Conservation (phyloP, 1,140 invertebrate species). For the Arctopsyche grandis region DNA sequence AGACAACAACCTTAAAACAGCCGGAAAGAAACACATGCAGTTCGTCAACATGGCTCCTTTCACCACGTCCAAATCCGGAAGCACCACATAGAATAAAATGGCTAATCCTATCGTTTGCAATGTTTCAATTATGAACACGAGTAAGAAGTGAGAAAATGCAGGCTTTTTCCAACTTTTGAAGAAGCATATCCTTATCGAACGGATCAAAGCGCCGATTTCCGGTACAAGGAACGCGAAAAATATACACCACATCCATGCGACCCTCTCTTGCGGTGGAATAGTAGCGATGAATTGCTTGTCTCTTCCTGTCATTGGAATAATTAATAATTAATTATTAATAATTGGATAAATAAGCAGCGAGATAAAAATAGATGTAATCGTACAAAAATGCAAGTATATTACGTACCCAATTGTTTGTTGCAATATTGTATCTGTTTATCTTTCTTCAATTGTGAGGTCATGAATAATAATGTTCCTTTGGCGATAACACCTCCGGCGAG, state of each 20-base stretch:
- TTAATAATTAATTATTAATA: background rate
- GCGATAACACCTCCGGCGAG: constrained; percentile 83
- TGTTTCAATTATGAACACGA: constrained; percentile 84
- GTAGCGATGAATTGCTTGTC: constrained; percentile 83
- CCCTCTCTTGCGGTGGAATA: constrained; percentile 82
- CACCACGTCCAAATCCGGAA: constrained; percentile 91
- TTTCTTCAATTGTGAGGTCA: constrained; percentile 87
- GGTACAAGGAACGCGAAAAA: constrained; percentile 87
- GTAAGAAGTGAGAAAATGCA: constrained; percentile 69
- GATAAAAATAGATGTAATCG: background rate
- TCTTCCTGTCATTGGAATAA: constrained; percentile 71
- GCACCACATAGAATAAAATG: constrained; percentile 84
- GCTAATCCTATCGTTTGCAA: constrained; percentile 87
- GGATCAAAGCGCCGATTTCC: constrained; percentile 85
- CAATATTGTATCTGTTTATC: constrained; percentile 81
- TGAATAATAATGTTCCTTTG: constrained; percentile 88
- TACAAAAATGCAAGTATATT: background rate
- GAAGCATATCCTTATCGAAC: constrained; percentile 87
- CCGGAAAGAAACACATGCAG: constrained; percentile 89
- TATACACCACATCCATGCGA: constrained; percentile 94
- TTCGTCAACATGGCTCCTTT: constrained; percentile 94
- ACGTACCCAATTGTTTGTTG: constrained; percentile 83
- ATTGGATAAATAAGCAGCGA: background rate
- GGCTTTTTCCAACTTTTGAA: constrained; percentile 87
- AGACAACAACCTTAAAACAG: constrained; percentile 77